Conservation (phyloP, 2,113 vertebrate species). For the Antechinus flavipes region DNA sequence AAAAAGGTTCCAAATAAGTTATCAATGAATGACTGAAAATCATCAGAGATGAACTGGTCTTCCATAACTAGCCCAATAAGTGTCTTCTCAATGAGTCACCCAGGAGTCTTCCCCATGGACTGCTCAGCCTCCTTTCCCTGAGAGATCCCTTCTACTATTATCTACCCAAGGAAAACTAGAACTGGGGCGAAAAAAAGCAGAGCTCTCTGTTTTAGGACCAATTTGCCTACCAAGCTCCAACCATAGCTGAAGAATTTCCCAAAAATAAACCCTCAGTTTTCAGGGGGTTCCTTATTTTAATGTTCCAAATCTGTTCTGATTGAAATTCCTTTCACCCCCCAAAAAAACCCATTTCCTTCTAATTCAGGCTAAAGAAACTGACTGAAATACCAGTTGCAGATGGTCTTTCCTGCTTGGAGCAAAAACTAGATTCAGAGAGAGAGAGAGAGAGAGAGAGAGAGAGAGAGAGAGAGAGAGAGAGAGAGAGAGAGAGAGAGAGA, state of each 20-base stretch:
- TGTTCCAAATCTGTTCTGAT: constrained; percentile 75
- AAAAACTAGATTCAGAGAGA: not conserved
- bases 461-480: constrained; percentile 58
- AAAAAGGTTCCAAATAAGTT: not conserved
- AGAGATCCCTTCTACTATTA: not conserved
- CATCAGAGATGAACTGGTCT: not conserved
- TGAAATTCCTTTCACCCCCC: constrained; percentile 59
- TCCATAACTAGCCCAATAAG: not conserved
- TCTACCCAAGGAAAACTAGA: not conserved
- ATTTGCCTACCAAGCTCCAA: constrained; percentile 66
- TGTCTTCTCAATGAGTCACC: not conserved
- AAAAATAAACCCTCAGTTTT: constrained; percentile 64
- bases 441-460: not conserved
- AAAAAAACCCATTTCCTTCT: constrained; percentile 25
- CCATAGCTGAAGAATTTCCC: constrained; percentile 55
- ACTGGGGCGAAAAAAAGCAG: not conserved
- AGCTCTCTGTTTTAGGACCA: constrained; percentile 32
- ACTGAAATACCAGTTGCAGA: constrained; percentile 53
- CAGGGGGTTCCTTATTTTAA: constrained; percentile 52
- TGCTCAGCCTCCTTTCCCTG: not conserved
- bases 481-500: not conserved
- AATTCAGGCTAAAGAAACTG: constrained; percentile 52
- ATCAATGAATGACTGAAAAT: not conserved
- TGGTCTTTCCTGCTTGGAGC: constrained; percentile 67
- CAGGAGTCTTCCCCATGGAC: not conserved